A percentile compares a stretch with the other conserved stretches of the same genome.
These are phyloP conservation scores for Laticauda colubrina DNA, from an alignment of 2,113 vertebrate genomes.

Conservation along the genomic window DNA sequence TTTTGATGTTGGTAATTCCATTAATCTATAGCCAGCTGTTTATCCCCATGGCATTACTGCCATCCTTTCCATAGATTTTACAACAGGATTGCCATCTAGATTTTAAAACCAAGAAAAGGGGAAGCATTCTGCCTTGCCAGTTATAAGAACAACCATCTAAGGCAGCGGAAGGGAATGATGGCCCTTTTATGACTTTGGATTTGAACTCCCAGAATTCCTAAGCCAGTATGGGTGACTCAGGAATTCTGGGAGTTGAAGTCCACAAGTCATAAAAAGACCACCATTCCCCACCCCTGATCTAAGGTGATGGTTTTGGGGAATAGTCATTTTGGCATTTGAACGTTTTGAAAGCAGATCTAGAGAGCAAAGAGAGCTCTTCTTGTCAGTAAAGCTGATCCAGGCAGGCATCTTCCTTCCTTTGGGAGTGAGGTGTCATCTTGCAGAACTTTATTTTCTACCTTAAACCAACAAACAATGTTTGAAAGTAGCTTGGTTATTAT, in stretches of 20 bases:
- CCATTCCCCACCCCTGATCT: not conserved
- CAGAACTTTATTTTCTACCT: slow-evolving; percentile 1
- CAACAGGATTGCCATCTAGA: not conserved
- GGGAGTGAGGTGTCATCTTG: not conserved
- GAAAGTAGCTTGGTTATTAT: not conserved
- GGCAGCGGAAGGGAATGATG: not conserved
- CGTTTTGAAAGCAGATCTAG: slow-evolving; percentile 33
- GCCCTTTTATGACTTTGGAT: not conserved
- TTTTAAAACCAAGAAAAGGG: not conserved
- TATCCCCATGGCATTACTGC: not conserved
- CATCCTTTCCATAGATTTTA: not conserved
- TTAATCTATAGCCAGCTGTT: not conserved
- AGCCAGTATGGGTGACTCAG: not conserved
- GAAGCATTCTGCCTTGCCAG: not conserved
- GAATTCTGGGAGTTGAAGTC: not conserved
- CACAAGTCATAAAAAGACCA: not conserved
- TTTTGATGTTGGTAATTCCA: not conserved
- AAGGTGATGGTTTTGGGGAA: slow-evolving; percentile 19
- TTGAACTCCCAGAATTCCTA: not conserved
- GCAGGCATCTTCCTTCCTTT: slow-evolving; percentile 15
- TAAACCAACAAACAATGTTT: not conserved
- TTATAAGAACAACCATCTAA: slow-evolving; percentile 20
- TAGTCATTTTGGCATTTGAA: slow-evolving; percentile 25
- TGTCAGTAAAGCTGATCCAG: not conserved
- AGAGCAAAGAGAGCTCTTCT: not conserved